Conservation (phyloP, 30 jellyfish, hydroid and myxozoan species). For the Sanderia malayensis region DNA sequence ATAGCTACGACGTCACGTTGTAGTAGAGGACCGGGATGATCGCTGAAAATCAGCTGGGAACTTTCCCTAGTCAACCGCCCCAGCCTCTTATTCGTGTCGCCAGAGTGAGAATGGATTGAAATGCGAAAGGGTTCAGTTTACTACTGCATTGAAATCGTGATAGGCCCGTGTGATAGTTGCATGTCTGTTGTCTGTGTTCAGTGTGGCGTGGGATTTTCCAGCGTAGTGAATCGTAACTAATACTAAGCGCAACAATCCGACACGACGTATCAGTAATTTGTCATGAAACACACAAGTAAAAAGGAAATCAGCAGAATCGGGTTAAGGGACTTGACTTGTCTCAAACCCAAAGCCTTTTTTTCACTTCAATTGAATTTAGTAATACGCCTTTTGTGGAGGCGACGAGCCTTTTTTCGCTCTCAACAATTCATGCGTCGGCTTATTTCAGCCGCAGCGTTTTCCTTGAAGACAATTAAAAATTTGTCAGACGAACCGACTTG, state of each 20-base stretch:
- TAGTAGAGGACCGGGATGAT: no score
- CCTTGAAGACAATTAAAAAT: slow-evolving; percentile 17
- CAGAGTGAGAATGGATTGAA: no score
- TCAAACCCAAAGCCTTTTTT: background rate
- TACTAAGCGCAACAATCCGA: background rate
- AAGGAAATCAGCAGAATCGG: background rate
- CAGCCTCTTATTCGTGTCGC: no score
- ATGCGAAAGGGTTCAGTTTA: no score
- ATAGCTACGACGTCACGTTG: no score
- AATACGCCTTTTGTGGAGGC: background rate
- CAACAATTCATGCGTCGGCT: slow-evolving; percentile 24
- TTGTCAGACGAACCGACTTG: slow-evolving; percentile 21
- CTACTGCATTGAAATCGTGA: no score
- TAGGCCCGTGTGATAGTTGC: no score
- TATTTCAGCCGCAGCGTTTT: slow-evolving; percentile 2
- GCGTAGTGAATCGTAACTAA: background rate
- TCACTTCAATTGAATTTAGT: background rate
- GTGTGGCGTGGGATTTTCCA: no score
- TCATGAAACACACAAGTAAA: background rate
- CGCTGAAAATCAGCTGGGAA: no score
- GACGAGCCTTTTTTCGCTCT: background rate
- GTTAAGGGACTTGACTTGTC: background rate
- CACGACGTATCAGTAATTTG: slow-evolving; percentile 1
- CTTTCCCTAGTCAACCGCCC: no score
- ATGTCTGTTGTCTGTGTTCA: no score